Percentiles rank a stretch among this genome's conserved stretches.
phyloP scores from a whole-genome alignment of 2,888 invertebrate species.

The Orgyia antiqua region DNA sequence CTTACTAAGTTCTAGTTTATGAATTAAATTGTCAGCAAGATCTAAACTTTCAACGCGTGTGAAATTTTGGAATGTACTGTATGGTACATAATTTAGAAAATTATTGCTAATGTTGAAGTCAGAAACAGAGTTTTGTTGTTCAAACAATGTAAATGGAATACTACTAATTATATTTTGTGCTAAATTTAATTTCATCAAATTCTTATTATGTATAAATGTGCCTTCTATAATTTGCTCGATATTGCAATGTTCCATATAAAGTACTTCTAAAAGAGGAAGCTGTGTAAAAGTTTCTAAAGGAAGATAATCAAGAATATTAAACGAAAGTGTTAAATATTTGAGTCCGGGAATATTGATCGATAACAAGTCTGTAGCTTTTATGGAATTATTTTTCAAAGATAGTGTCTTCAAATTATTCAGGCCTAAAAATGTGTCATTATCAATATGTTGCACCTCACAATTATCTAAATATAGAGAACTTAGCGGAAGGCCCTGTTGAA shows the following conservation, averaged over 20 bases:
- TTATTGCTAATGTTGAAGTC: slow-evolving; percentile 88
- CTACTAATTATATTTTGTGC: slow-evolving; percentile 83
- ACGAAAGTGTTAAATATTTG: slow-evolving; percentile 83
- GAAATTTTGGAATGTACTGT: slow-evolving; percentile 85
- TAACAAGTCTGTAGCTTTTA: slow-evolving; percentile 82
- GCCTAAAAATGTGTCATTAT: slow-evolving; percentile 85
- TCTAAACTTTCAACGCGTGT: slow-evolving; percentile 85
- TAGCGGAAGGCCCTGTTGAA: slow-evolving; percentile 87
- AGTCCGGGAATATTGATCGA: slow-evolving; percentile 87
- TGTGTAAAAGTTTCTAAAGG: slow-evolving; percentile 84
- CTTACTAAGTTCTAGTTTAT: slow-evolving; percentile 82
- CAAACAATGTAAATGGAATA: slow-evolving; percentile 82
- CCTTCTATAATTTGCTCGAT: slow-evolving; percentile 83
- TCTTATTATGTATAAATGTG: slow-evolving; percentile 85
- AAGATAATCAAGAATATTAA: slow-evolving; percentile 87
- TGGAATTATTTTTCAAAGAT: slow-evolving; percentile 85
- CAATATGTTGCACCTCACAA: slow-evolving; percentile 85
- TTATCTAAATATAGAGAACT: slow-evolving; percentile 85
- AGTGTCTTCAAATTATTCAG: slow-evolving; percentile 87
- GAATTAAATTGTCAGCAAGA: slow-evolving; percentile 82
- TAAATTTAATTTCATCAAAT: slow-evolving; percentile 84
- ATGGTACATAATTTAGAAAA: slow-evolving; percentile 85
- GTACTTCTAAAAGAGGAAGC: slow-evolving; percentile 86
- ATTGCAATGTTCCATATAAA: slow-evolving; percentile 84
- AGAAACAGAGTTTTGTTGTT: slow-evolving; percentile 82